These are phyloP conservation scores for Latrodectus hesperus DNA, from an alignment of 2,888 invertebrate species.

Conservation along the genomic window DNA sequence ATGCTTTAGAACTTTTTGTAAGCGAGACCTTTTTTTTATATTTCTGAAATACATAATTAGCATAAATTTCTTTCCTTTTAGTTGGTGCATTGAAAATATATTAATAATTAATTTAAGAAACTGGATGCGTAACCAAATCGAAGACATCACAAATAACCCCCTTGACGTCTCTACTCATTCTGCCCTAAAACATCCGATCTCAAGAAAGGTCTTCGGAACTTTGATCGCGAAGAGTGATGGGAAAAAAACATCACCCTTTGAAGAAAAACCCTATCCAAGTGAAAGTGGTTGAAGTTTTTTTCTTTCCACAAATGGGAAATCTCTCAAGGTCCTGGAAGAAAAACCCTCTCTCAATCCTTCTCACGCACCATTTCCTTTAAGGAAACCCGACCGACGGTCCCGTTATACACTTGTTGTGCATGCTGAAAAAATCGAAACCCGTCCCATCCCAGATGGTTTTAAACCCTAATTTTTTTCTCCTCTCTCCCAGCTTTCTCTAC, in stretches of 20 bases:
- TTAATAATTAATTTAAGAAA: not conserved
- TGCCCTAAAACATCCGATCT: not conserved
- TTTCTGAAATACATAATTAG: too few species aligned
- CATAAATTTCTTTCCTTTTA: too few species aligned
- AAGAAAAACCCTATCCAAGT: conserved; percentile 49
- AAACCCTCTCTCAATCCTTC: conserved; percentile 35
- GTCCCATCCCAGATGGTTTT: conserved; percentile 52
- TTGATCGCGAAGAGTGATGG: not conserved
- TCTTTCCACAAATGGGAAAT: conserved; percentile 31
- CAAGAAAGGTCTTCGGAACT: not conserved
- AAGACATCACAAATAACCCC: not conserved
- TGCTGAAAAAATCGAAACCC: conserved; percentile 19
- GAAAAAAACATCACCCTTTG: conserved; percentile 18
- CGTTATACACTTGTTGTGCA: conserved; percentile 44
- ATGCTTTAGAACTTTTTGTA: too few species aligned
- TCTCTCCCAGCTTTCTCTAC: not conserved
- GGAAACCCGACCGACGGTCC: conserved; percentile 54
- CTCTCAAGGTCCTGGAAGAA: conserved; percentile 27
- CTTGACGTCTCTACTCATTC: not conserved
- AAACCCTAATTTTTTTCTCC: conserved; percentile 21
- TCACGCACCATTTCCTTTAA: conserved; percentile 49
- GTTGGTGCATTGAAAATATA: too few species aligned
- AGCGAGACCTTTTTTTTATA: too few species aligned
- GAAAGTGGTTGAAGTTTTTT: conserved; percentile 26
- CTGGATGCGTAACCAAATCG: not conserved